Base-by-base conservation (phyloP, 2,888 invertebrate genomes). In the Carcina quercana region DNA sequence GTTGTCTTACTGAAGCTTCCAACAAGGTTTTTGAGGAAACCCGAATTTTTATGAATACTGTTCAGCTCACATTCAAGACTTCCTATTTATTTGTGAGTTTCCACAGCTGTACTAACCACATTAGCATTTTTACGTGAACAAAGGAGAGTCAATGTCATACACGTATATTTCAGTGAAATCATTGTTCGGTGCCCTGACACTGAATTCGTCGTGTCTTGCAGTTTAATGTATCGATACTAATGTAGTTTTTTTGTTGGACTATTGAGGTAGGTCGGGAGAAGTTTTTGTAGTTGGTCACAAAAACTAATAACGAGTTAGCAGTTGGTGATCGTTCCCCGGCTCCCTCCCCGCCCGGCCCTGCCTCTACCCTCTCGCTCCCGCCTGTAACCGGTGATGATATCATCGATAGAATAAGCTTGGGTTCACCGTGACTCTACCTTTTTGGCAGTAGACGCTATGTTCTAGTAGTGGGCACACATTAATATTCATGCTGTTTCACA, bases 261-360 rank as follows among this genome's bases (percentile, higher is more conserved):
- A 56, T 80, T 82, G 78, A 64, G 72, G 76, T 75, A 82, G 82
- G 82, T 82, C 80, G 70, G 55, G 70, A 54, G 45, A 42, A 46
- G 47, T 52, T 69, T 72, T 67, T 73, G 67, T 47, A 35, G n/a
- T n/a, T 49, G 37, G 45, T 35, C 51, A 58, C 51, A 70, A 75
- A 75, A 71, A 50, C 40, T 34, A 70, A 75, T 75, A 71, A 50
- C 40, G 35, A 52, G 56, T 53, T 52, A n/a, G 54, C 43, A 50
- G 56, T 54, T 49, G n/a, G n/a, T n/a, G 52, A 53, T 54, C 53
- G 50, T 50, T 53, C 43, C 41, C 44, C 12, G 11, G 38, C 37
- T 34, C 34, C 37, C 36, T 38, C 46, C 44, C 37, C 41, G 40
- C 48, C 21, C 36, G 35, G 35, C 43, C 32, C 36, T 34, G 37